phyloP scores from a whole-genome alignment of 2,113 vertebrate species.

The Coptodon rendalli region DNA sequence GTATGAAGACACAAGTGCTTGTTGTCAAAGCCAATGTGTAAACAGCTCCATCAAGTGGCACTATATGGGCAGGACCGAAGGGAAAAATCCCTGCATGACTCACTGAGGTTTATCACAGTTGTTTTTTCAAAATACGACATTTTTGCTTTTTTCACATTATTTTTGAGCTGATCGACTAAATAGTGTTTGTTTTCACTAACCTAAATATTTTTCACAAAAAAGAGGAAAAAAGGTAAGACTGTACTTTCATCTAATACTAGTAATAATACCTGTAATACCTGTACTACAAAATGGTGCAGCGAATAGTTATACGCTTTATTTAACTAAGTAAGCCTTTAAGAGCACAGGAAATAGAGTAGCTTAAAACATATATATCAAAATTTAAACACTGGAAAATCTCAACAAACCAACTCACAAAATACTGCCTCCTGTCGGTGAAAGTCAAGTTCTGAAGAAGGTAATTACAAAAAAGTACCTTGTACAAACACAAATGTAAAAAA shows the following conservation, averaged over 20 bases:
- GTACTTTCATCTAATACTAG: not conserved
- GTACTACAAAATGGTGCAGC: not conserved
- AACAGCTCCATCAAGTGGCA: slow-evolving; percentile 52
- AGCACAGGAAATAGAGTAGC: not conserved
- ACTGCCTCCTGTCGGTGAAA: not conserved
- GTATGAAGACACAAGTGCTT: not conserved
- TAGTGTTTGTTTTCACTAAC: not conserved
- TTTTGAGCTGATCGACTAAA: accelerated
- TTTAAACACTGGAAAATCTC: not conserved
- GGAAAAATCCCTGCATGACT: not conserved
- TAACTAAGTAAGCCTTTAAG: not conserved
- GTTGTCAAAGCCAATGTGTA: not conserved
- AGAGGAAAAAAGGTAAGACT: not conserved
- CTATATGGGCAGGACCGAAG: not conserved
- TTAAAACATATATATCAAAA: not conserved
- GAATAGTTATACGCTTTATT: not conserved
- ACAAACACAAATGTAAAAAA: not conserved
- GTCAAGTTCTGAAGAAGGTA: not conserved
- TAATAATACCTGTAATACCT: not conserved
- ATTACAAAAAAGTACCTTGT: not conserved
- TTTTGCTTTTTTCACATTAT: not conserved
- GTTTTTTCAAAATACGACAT: accelerated
- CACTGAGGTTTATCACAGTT: not conserved
- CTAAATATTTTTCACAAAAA: not conserved
- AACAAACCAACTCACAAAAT: not conserved